Conservation (phyloP, 92 coral and sea anemone genomes). For the Parazoanthus swiftii region DNA sequence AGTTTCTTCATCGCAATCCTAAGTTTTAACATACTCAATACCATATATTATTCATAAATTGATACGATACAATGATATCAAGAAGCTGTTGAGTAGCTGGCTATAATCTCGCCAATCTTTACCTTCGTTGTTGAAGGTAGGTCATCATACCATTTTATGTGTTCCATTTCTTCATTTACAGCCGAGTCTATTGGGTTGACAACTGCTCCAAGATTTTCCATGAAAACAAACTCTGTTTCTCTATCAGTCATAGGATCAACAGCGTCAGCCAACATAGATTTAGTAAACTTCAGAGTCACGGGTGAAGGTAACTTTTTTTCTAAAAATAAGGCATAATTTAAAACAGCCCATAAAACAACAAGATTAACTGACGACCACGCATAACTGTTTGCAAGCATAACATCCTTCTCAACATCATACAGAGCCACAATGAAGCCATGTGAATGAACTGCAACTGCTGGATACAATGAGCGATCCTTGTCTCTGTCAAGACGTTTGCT, state of each 20-base stretch:
- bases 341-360: background rate
- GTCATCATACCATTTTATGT: background rate
- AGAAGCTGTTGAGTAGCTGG: background rate
- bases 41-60: no score
- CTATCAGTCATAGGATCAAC: background rate
- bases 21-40: no score
- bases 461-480: background rate
- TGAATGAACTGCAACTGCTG: background rate
- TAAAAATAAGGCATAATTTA: conserved; percentile 7
- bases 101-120: background rate
- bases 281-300: background rate
- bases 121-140: background rate
- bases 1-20: no score
- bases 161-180: background rate
- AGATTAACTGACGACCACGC: conserved; percentile 19
- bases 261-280: background rate
- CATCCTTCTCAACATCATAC: background rate
- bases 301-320: background rate
- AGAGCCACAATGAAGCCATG: background rate
- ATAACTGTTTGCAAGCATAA: background rate
- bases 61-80: background rate
- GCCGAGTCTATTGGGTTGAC: background rate
- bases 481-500: background rate
- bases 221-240: background rate
- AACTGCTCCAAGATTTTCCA: background rate